Percentiles rank a stretch among this genome's conserved stretches.
Conservation (phyloP, 2,888 invertebrate genomes). For the Laspeyria flexula region DNA sequence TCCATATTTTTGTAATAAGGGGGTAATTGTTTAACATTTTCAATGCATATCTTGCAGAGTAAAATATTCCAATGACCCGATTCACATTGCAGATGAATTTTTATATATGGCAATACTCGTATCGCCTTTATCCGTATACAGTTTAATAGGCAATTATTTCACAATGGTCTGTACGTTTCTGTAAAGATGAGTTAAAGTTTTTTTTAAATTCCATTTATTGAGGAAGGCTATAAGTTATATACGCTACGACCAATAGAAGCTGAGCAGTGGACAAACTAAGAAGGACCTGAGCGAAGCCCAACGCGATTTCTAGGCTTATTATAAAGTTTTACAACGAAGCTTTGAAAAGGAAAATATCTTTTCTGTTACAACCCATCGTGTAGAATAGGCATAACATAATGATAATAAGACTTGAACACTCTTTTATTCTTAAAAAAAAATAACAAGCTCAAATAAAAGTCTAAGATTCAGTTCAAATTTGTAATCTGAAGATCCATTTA, state of each 20-base stretch:
- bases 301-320: too few relatives aligned
- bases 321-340: too few relatives aligned
- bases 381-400: too few relatives aligned
- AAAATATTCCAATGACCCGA: background rate
- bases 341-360: too few relatives aligned
- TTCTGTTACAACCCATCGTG: too few relatives aligned
- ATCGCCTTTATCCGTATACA: background rate
- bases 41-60: background rate
- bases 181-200: background rate
- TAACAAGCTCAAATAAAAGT: slow-evolving; percentile 37
- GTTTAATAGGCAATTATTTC: background rate
- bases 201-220: background rate
- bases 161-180: background rate
- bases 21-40: background rate
- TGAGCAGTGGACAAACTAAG: too few relatives aligned
- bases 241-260: too few relatives aligned
- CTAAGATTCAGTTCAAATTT: slow-evolving; percentile 53
- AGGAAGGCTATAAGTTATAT: too few relatives aligned
- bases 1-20: too few relatives aligned
- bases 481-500: slow-evolving; percentile 55
- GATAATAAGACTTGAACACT: too few relatives aligned
- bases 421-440: background rate
- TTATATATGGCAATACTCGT: background rate
- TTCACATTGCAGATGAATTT: background rate
- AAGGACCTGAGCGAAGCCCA: too few relatives aligned